phyloP scores from a whole-genome alignment of 2,888 invertebrate genomes.

The Leptinotarsa tumamoca region DNA sequence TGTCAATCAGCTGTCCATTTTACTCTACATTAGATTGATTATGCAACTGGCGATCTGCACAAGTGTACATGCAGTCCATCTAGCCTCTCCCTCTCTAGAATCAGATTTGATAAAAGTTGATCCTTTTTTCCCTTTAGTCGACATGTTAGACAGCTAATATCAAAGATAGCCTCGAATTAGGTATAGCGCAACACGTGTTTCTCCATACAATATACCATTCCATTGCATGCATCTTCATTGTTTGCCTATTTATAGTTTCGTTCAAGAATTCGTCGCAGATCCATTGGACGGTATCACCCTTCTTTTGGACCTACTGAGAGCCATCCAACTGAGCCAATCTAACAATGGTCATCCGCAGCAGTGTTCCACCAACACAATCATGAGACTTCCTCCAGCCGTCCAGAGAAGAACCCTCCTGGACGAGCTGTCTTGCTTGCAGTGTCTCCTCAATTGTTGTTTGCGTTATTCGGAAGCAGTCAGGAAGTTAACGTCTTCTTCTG shows the following conservation, averaged over 20 bases:
- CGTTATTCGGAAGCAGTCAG: constrained; percentile 84
- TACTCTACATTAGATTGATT: too few relatives aligned
- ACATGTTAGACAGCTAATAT: too few relatives aligned
- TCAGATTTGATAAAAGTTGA: too few relatives aligned
- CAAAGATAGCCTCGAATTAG: too few relatives aligned
- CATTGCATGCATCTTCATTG: too few relatives aligned
- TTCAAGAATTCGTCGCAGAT: constrained; percentile 90
- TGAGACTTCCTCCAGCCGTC: constrained; percentile 74
- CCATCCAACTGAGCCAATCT: constrained; percentile 85
- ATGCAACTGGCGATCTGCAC: too few relatives aligned
- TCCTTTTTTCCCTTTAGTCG: too few relatives aligned
- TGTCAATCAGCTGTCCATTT: too few relatives aligned
- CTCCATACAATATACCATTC: too few relatives aligned
- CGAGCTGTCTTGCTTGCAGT: constrained; percentile 90
- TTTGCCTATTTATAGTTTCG: constrained; percentile 75
- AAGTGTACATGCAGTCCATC: too few relatives aligned
- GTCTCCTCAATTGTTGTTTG: constrained; percentile 83
- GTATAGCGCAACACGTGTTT: too few relatives aligned
- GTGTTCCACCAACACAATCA: constrained; percentile 60
- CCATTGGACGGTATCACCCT: constrained; percentile 89
- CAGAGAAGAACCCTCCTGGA: constrained; percentile 83
- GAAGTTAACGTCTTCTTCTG: constrained; percentile 80
- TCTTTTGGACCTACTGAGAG: constrained; percentile 85
- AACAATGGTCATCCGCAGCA: constrained; percentile 63
- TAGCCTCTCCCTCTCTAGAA: too few relatives aligned